Evolutionary conservation across 2,113 vertebrate genomes (phyloP).

Genomic region (Podarcis muralis): DNA sequence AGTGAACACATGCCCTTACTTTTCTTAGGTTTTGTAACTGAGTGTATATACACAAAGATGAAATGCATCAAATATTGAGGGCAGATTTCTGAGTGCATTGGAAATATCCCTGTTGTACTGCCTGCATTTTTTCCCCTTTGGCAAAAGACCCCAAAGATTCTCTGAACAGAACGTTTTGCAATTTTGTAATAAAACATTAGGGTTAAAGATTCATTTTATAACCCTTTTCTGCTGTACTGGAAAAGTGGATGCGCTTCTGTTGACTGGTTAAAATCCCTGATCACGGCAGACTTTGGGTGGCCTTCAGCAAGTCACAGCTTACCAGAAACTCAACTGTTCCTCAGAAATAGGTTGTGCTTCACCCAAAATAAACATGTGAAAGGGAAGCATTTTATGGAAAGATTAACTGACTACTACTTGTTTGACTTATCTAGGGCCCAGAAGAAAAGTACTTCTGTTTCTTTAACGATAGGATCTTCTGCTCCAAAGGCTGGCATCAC

Average conservation of each 20-base stretch:
- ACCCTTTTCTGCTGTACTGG: neutral
- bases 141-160: too few species aligned
- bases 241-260: neutral
- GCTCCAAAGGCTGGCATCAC: conserved; percentile 88
- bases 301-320: neutral
- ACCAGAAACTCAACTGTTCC: neutral
- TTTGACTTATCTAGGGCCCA: conserved; percentile 79
- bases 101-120: neutral
- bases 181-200: neutral
- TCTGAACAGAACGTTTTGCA: neutral
- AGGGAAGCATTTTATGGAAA: neutral
- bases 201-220: neutral
- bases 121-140: too few species aligned
- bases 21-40: neutral
- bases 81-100: neutral
- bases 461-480: conserved; percentile 91
- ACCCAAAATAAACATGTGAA: neutral
- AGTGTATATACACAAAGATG: neutral
- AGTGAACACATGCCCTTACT: neutral
- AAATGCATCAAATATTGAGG: neutral
- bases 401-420: neutral
- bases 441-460: conserved; percentile 95
- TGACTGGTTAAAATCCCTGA: neutral
- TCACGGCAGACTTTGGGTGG: too few species aligned
- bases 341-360: neutral